Percentiles rank a stretch among this genome's conserved stretches.
These are phyloP conservation scores for Sapayoa aenigma DNA, from an alignment of 2,113 vertebrate genomes.

Conservation along the genomic window DNA sequence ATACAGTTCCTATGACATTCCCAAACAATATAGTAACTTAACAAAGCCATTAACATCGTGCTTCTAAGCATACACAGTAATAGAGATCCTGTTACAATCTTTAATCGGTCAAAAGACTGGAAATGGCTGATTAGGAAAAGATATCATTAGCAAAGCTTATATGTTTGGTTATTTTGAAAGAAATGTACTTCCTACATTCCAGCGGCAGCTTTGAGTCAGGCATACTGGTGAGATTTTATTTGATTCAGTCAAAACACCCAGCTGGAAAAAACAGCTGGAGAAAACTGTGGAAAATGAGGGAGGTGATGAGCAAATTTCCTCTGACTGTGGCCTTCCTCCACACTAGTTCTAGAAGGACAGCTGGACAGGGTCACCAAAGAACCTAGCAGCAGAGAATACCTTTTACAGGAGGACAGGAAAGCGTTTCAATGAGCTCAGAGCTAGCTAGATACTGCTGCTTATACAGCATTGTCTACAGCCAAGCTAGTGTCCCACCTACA, in stretches of 20 bases:
- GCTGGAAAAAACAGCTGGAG: not conserved
- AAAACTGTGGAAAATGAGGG: not conserved
- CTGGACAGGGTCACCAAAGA: not conserved
- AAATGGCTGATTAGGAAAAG: not conserved
- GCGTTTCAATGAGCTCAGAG: not conserved
- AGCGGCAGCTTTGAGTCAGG: not conserved
- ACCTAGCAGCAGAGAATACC: not conserved
- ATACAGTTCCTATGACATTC: not conserved
- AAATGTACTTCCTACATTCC: not conserved
- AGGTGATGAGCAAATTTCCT: not conserved
- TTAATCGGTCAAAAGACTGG: not conserved
- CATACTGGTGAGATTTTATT: not conserved
- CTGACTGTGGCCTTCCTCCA: not conserved
- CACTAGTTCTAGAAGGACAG: not conserved
- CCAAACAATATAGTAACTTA: not conserved
- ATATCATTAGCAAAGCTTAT: not conserved
- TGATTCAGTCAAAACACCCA: slow-evolving; percentile 10
- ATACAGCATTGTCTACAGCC: not conserved
- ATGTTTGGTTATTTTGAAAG: not conserved
- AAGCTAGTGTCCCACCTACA: not conserved
- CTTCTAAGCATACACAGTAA: not conserved
- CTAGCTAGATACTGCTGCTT: not conserved
- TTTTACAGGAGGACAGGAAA: not conserved
- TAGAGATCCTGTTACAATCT: not conserved
- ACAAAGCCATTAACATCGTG: not conserved